phyloP scores from a whole-genome alignment of 2,797 vertebrate species.

The Spinus pinus region DNA sequence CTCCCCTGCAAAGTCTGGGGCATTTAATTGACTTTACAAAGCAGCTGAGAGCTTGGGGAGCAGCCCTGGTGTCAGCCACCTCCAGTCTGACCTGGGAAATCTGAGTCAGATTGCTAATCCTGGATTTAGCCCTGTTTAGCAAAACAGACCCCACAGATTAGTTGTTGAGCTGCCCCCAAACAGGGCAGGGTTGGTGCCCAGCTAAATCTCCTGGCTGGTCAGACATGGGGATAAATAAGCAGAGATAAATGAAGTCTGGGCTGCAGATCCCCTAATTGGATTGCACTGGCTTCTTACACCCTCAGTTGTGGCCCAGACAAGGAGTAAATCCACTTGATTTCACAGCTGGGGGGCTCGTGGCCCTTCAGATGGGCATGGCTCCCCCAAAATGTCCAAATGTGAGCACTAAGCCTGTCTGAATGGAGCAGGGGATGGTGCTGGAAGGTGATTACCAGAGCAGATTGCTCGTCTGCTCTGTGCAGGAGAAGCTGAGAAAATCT shows the following conservation, averaged over 20 bases:
- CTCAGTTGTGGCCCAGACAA: conserved; percentile 44
- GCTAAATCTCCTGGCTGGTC: conserved; percentile 39
- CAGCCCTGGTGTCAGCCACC: not conserved
- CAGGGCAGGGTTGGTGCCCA: not conserved
- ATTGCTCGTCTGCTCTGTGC: not conserved
- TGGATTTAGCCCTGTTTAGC: conserved; percentile 29
- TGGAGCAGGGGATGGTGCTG: not conserved
- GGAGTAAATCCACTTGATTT: conserved; percentile 34
- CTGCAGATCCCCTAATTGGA: conserved; percentile 56
- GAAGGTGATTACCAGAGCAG: not conserved
- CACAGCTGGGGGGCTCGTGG: not conserved
- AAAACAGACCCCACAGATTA: conserved; percentile 48
- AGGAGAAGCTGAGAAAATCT: not conserved
- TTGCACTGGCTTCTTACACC: conserved; percentile 27
- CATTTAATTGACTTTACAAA: not conserved
- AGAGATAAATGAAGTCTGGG: conserved; percentile 57
- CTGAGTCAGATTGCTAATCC: conserved; percentile 49
- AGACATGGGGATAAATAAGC: conserved; percentile 48
- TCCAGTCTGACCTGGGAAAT: conserved; percentile 25
- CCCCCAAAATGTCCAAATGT: not conserved
- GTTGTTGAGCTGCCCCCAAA: not conserved
- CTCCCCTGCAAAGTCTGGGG: not conserved
- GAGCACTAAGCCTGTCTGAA: not conserved
- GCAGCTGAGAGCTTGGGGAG: conserved; percentile 12
- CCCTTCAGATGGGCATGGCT: not conserved